Base-by-base conservation (phyloP, 2,888 invertebrate genomes). In the Candidula unifasciata region DNA sequence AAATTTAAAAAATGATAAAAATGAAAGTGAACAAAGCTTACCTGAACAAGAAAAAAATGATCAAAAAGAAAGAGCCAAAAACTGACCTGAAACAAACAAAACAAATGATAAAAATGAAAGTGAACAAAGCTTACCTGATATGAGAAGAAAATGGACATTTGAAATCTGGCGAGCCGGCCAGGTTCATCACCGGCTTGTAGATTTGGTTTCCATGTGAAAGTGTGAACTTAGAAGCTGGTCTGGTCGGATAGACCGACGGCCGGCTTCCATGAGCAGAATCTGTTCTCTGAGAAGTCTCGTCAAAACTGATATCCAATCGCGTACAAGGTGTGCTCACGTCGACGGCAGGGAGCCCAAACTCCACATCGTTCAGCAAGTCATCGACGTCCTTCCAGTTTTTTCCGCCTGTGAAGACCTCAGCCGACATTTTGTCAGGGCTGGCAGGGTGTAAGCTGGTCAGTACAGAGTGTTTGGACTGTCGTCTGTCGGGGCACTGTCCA, bases 121-220 rank as follows among this genome's bases (percentile, higher is more conserved):
- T 10, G 33, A 44, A 10, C 8, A 44, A 44, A 60, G n/a, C 66
- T 60, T 60, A 85, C 85, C 91, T 91, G 66, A 92, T 88, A 64
- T 91, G 89, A 3, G 90, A 89, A 35, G 92, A 92, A 84, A 89
- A 90, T 37, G 89, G 90, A 80, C 90, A 90, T 80, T 90, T 91
- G 87, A 91, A 92, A 80, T 92, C 91, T 27, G 91, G 91, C 27
- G 92, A 92, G 1, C 91, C 91, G 10, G 91, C 91, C 77, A 91
- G 85, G 77, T 91, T 92, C 69, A 91, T 92, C 69, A 91, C 89
- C 52, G 92, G 92, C 81, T 90, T 91, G 86, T 90, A 92, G 60
- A 92, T 92, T 79, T 88, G 89, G 83, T 90, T 91, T 27, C 89
- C 89, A 84, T 87, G 88, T 24, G 81, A 6, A 3, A 83, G 37